Evolutionary conservation across 2,113 vertebrate species (phyloP).

Genomic region (Ptyas mucosa): DNA sequence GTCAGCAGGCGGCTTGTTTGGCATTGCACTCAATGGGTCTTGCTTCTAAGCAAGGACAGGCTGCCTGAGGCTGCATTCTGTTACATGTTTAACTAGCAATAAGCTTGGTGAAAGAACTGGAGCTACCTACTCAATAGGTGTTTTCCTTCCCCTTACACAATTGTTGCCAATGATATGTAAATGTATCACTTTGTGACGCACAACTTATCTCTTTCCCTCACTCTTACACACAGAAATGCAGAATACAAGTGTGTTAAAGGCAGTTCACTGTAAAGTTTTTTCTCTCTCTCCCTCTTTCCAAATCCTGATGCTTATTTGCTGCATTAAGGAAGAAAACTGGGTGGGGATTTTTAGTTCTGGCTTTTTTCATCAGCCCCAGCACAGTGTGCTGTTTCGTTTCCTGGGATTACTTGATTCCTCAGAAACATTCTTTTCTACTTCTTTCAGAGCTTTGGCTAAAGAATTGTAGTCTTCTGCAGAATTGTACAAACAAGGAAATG

Average conservation of each 20-base stretch:
- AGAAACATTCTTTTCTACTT: neutral
- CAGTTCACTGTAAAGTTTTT: neutral
- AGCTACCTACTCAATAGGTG: neutral
- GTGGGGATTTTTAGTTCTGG: neutral
- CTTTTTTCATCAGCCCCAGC: neutral
- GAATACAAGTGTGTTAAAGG: neutral
- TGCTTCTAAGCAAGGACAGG: neutral
- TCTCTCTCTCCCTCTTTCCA: neutral
- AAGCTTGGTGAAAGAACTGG: neutral
- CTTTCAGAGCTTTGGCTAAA: neutral
- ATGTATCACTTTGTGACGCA: neutral
- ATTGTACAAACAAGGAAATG: neutral
- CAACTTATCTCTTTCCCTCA: neutral
- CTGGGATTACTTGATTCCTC: neutral
- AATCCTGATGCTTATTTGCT: neutral
- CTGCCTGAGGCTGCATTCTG: neutral
- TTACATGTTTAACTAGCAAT: neutral
- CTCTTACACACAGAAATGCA: neutral
- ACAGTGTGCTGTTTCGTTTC: neutral
- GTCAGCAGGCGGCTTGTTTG: neutral
- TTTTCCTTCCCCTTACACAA: neutral
- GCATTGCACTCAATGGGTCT: neutral
- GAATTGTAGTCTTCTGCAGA: neutral
- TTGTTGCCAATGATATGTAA: neutral
- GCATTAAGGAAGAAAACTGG: neutral